Conservation (phyloP, 2,888 invertebrate genomes). For the Agrochola lychnidis region DNA sequence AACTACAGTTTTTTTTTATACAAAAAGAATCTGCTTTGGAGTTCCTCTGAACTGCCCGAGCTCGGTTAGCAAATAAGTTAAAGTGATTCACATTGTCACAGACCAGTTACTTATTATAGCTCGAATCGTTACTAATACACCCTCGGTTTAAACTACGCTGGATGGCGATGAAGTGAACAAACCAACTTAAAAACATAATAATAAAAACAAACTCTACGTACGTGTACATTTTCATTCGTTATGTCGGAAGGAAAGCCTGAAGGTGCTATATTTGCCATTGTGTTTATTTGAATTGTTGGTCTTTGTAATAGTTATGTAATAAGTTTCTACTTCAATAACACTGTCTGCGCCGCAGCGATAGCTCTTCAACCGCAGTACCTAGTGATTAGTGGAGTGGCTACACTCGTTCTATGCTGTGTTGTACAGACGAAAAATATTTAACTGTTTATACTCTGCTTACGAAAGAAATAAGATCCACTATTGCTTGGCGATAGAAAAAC, state of each 20-base stretch:
- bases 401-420: slow-evolving; percentile 1
- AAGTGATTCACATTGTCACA: not conserved
- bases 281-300: not conserved
- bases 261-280: slow-evolving; percentile 6
- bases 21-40: not conserved
- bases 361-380: slow-evolving; percentile 71
- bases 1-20: not conserved
- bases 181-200: slow-evolving; percentile 64
- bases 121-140: slow-evolving; percentile 16
- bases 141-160: slow-evolving; percentile 45
- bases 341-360: slow-evolving; percentile 62
- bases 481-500: slow-evolving; percentile 36
- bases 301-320: slow-evolving; percentile 10
- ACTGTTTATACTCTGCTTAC: slow-evolving; percentile 18
- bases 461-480: slow-evolving; percentile 27
- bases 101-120: slow-evolving; percentile 17
- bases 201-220: slow-evolving; percentile 43
- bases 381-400: slow-evolving; percentile 1
- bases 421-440: slow-evolving; percentile 10
- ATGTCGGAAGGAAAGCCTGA: not conserved
- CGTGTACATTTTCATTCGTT: slow-evolving; percentile 1
- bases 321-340: slow-evolving; percentile 4
- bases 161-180: slow-evolving; percentile 69
- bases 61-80: not conserved
- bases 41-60: not conserved